These are phyloP conservation scores for Pseudolaguvia tuberculata DNA, from an alignment of 2,113 vertebrate species.

Conservation along the genomic window DNA sequence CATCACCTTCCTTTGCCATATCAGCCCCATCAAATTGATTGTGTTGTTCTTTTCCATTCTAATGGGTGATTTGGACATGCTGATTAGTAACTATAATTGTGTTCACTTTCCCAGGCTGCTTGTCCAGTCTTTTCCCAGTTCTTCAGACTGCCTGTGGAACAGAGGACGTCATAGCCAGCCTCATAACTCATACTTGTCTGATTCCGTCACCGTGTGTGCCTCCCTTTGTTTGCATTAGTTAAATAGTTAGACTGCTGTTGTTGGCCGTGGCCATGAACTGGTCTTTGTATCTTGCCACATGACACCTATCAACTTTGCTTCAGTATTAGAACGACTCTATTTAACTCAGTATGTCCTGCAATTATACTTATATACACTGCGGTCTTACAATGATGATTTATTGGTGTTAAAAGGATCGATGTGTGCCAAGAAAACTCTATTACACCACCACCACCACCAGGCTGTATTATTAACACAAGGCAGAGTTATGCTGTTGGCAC, in stretches of 20 bases:
- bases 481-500: neutral
- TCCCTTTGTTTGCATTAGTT: conserved; percentile 41
- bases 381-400: neutral
- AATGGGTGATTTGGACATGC: conserved; percentile 42
- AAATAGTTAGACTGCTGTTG: conserved; percentile 40
- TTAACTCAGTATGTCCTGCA: conserved; percentile 10
- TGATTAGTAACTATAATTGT: conserved; percentile 20
- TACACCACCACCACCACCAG: conserved; percentile 4
- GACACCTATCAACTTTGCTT: conserved; percentile 30
- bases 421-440: conserved; percentile 6
- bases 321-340: conserved; percentile 25
- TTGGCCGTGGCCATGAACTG: conserved; percentile 43
- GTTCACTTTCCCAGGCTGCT: conserved; percentile 47
- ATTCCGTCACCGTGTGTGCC: conserved; percentile 34
- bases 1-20: neutral
- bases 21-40: conserved; percentile 28
- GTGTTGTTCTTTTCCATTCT: conserved; percentile 48
- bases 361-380: neutral
- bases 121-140: conserved; percentile 16
- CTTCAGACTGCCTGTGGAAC: conserved; percentile 41
- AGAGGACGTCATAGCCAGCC: conserved; percentile 34
- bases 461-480: conserved; percentile 5
- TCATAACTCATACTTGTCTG: conserved; percentile 53
- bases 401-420: neutral
- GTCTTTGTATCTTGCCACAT: conserved; percentile 36